A percentile compares a stretch with the other conserved stretches of the same genome.
Evolutionary conservation across 1,140 invertebrate genomes (phyloP).

Genomic region (Mycetomoellerius zeteki): DNA sequence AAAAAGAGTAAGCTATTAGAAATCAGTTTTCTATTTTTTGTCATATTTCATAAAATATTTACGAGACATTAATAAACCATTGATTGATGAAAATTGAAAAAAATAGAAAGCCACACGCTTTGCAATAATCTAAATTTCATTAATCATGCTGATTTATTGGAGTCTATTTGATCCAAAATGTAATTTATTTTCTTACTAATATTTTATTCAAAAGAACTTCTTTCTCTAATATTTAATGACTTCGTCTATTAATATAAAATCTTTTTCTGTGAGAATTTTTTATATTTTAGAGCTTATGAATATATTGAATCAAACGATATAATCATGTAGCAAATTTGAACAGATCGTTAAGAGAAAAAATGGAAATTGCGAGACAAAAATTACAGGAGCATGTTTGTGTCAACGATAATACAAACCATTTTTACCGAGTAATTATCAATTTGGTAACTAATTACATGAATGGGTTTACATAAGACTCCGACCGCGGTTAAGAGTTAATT

Average conservation of each 20-base stretch:
- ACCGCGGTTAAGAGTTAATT: conserved; percentile 47
- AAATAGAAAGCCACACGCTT: conserved; percentile 3
- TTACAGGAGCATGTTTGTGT: not conserved
- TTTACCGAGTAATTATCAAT: conserved; percentile 19
- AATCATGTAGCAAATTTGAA: no score
- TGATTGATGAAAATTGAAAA: not conserved
- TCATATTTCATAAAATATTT: not conserved
- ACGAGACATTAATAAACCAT: not conserved
- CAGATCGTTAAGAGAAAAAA: no score
- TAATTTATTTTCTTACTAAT: no score
- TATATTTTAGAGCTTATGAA: no score
- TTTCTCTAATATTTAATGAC: no score
- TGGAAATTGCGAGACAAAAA: not conserved
- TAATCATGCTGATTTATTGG: no score
- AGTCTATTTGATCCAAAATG: no score
- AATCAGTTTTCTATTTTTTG: not conserved
- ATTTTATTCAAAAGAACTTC: no score
- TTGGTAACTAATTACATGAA: conserved; percentile 6
- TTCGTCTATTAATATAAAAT: no score
- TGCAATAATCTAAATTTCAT: not conserved
- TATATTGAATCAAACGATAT: no score
- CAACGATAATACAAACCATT: not conserved
- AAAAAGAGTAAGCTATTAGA: not conserved
- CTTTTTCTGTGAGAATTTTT: no score
- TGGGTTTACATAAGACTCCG: conserved; percentile 13